Evolutionary conservation across 2,888 invertebrate genomes (phyloP).

Genomic region (Byasa hedistus): DNA sequence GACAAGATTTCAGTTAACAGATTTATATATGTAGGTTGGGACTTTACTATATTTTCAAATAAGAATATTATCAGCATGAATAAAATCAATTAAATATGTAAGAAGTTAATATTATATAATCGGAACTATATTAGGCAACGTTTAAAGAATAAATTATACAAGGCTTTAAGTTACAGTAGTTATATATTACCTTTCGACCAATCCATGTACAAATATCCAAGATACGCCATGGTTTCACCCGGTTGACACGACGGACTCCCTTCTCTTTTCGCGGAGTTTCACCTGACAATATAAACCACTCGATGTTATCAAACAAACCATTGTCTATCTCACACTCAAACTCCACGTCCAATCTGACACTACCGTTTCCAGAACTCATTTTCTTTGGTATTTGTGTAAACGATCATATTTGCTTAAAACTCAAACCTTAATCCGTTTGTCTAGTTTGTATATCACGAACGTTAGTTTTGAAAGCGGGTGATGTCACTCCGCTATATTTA

Average conservation of each 20-base stretch:
- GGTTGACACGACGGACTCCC: conserved; percentile 48
- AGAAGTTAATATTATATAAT: neutral
- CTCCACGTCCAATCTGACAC: conserved; percentile 59
- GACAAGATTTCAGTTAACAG: too few species aligned
- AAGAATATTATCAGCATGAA: too few species aligned
- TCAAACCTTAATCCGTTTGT: neutral
- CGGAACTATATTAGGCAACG: neutral
- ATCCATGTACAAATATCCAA: conserved; percentile 71
- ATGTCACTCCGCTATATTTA: conserved; percentile 41
- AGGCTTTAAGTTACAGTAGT: neutral
- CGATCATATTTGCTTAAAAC: conserved; percentile 18
- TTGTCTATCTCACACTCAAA: conserved; percentile 59
- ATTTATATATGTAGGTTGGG: too few species aligned
- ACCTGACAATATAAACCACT: conserved; percentile 70
- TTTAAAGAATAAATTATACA: neutral
- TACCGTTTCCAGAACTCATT: conserved; percentile 44
- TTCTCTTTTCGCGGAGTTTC: conserved; percentile 61
- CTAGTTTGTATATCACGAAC: conserved; percentile 29
- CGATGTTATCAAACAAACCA: conserved; percentile 54
- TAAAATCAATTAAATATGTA: too few species aligned
- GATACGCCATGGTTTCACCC: conserved; percentile 58
- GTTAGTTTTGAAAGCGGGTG: conserved; percentile 41
- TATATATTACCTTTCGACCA: conserved; percentile 61
- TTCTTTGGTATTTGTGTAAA: conserved; percentile 1
- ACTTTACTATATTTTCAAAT: too few species aligned